These are phyloP conservation scores for Centroberyx gerrardi DNA, from an alignment of 2,797 vertebrate species.

Conservation along the genomic window DNA sequence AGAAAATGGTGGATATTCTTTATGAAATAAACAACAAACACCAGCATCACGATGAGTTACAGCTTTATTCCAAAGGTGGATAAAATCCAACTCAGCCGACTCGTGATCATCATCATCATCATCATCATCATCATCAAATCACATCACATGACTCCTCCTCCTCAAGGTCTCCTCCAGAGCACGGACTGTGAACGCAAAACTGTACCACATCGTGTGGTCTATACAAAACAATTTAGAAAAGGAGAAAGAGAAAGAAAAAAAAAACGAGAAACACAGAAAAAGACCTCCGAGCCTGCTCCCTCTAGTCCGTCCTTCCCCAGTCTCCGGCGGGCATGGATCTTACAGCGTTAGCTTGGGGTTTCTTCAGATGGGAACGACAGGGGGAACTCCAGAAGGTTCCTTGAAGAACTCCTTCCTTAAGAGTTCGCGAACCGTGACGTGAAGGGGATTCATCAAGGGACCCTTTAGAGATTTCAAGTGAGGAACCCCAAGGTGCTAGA, in stretches of 20 bases:
- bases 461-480: background rate
- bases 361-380: background rate
- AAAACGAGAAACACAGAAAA: conserved; percentile 12
- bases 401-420: background rate
- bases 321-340: background rate
- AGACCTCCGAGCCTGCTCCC: conserved; percentile 5
- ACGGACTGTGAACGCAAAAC: conserved; percentile 59
- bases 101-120: background rate
- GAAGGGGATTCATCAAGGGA: background rate
- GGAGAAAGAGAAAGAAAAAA: background rate
- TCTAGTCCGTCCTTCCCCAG: conserved; percentile 14
- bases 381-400: background rate
- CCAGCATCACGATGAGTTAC: conserved; percentile 51
- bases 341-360: background rate
- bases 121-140: conserved; percentile 11
- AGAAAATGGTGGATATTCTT: background rate
- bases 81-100: conserved; percentile 39
- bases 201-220: conserved; percentile 63
- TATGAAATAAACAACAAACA: conserved; percentile 16
- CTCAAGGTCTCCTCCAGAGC: conserved; percentile 22
- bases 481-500: background rate
- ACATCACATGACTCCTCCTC: conserved; percentile 33
- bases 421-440: background rate
- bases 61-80: conserved; percentile 80
- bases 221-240: conserved; percentile 70